A percentile compares a stretch with the other conserved stretches of the same genome.
phyloP scores from a whole-genome alignment of 2,888 invertebrate species.

The Oligia latruncula region DNA sequence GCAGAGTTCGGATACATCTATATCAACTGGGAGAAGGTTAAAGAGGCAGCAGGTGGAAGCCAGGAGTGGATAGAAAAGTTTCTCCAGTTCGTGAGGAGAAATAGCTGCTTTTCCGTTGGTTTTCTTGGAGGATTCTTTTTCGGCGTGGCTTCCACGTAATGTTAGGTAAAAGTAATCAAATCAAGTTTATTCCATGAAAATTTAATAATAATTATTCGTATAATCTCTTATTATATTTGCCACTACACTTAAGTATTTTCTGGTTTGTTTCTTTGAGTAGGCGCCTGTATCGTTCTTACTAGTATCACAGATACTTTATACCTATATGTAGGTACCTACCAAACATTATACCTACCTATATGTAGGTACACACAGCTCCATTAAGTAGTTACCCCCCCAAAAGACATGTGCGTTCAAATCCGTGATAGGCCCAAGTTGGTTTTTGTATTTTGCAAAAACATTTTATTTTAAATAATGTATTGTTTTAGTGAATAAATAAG shows the following conservation, averaged over 20 bases:
- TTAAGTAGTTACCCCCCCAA: too few relatives aligned
- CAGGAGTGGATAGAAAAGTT: slow-evolving; percentile 93
- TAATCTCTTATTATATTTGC: slow-evolving; percentile 29
- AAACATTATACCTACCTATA: not conserved
- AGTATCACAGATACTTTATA: not conserved
- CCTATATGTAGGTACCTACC: too few relatives aligned
- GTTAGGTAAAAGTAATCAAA: slow-evolving; percentile 43
- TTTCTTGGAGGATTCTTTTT: slow-evolving; percentile 96
- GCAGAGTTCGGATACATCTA: slow-evolving; percentile 96
- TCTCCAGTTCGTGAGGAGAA: slow-evolving; percentile 90
- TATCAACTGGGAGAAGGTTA: slow-evolving; percentile 96
- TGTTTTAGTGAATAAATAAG: too few relatives aligned
- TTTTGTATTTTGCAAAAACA: too few relatives aligned
- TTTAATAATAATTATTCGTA: slow-evolving; percentile 17
- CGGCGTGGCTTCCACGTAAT: slow-evolving; percentile 92
- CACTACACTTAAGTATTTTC: slow-evolving; percentile 17
- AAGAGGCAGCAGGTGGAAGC: slow-evolving; percentile 93
- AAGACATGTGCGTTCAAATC: too few relatives aligned
- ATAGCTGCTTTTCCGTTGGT: slow-evolving; percentile 93
- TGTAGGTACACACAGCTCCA: too few relatives aligned
- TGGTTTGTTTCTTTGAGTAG: slow-evolving; percentile 9
- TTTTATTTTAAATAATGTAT: too few relatives aligned
- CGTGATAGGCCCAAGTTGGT: too few relatives aligned
- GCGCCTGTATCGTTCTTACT: not conserved
- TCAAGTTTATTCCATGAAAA: slow-evolving; percentile 23